These are phyloP conservation scores for Podarcis cretensis DNA, from an alignment of 2,113 vertebrate species.

Conservation along the genomic window DNA sequence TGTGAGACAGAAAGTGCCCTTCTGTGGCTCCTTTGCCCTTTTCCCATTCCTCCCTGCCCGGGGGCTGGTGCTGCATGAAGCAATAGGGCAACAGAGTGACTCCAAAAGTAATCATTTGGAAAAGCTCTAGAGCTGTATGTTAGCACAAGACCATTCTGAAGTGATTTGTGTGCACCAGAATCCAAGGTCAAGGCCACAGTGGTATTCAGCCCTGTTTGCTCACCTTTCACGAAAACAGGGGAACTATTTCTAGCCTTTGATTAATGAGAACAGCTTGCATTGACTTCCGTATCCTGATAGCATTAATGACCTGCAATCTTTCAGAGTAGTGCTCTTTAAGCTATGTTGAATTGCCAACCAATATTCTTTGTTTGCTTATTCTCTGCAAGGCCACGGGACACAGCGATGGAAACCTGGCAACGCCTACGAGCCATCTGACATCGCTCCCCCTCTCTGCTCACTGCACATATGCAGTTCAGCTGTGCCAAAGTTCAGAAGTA, in stretches of 20 bases:
- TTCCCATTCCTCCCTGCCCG: too few species aligned
- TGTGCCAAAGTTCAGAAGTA: background rate
- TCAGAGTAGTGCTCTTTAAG: conserved; percentile 24
- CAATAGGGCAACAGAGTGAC: too few species aligned
- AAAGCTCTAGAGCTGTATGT: background rate
- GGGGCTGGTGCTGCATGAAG: too few species aligned
- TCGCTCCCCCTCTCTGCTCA: background rate
- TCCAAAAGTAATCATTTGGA: too few species aligned
- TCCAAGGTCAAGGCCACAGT: background rate
- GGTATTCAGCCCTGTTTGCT: background rate
- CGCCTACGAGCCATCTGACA: background rate
- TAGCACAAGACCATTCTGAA: conserved; percentile 10
- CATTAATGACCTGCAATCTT: background rate
- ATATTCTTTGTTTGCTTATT: background rate
- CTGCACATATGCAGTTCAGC: background rate
- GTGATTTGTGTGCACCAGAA: background rate
- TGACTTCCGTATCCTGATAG: conserved; percentile 13
- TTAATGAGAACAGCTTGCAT: conserved; percentile 10
- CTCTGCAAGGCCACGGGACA: background rate
- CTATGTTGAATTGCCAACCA: background rate
- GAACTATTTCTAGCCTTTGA: background rate
- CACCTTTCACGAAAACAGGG: conserved; percentile 14
- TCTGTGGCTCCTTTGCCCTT: too few species aligned
- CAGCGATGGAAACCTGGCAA: background rate
- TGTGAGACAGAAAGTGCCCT: too few species aligned